Evolutionary conservation across 2,113 vertebrate genomes (phyloP).

Genomic region (Pogona vitticeps): DNA sequence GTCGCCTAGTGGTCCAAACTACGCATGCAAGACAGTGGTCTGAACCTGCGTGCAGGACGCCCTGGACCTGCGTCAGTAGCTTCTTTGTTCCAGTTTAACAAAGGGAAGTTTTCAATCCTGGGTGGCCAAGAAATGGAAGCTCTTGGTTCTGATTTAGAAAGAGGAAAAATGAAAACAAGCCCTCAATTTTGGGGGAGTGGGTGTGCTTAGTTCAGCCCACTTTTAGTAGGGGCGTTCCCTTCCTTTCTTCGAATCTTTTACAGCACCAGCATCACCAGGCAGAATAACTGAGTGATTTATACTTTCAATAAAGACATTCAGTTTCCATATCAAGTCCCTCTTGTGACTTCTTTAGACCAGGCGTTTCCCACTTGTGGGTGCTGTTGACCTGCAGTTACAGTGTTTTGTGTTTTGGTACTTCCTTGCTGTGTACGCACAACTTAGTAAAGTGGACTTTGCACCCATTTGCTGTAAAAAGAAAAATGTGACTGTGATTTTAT

Average conservation of each 20-base stretch:
- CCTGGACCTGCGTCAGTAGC: too few relatives aligned
- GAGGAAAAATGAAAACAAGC: too few relatives aligned
- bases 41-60: too few relatives aligned
- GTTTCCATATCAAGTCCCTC: neutral
- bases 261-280: rapidly evolving
- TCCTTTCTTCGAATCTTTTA: rapidly evolving
- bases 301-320: neutral
- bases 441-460: neutral
- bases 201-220: too few relatives aligned
- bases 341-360: neutral
- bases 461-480: neutral
- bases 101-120: too few relatives aligned
- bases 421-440: neutral
- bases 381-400: neutral
- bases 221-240: neutral
- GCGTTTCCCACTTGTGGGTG: neutral
- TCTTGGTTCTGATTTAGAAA: neutral
- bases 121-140: too few relatives aligned
- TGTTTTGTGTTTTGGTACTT: neutral
- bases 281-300: neutral
- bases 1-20: too few relatives aligned
- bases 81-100: too few relatives aligned
- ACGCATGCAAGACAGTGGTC: too few relatives aligned
- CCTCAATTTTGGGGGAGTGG: too few relatives aligned
- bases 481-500: too few relatives aligned